Base-by-base conservation (phyloP, 2,888 invertebrate genomes). In the Pycnomerus fuliginosus region DNA sequence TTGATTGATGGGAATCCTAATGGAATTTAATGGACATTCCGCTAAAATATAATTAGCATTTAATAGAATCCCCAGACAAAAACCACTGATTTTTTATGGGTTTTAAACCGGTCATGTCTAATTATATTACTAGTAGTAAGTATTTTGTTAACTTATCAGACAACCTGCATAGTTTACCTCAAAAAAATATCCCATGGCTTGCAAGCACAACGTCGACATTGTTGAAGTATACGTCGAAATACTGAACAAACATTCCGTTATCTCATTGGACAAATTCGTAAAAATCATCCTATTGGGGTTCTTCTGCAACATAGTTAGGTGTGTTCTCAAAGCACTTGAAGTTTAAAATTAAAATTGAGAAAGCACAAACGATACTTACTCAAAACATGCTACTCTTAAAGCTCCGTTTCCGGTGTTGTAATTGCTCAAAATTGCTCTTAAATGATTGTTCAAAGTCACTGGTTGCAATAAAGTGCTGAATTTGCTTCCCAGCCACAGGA, bases 401-500 rank as follows among this genome's bases (percentile, higher is more conserved):
- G 49, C 38, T 22, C 37, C 44, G 13, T 43, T 34, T 22, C 33
- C 37, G 2, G 40, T 25, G 20, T 33, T 44, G 16, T 50, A 46
- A 30, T 55, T 46, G 4, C 28, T 28, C 11, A 55, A 25, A 12
- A 55, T 47, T 1, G 41, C 34, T 23, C 48, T 50, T 4, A 58
- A 17, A 33, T 60, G 58, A 14, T 30, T 33, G 4, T 40, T 37
- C 31, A 55, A 43, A 12, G 50, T 35, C 13, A 44, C 46, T n/a
- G 52, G 45, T 2, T 45, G 20, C 8, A 58, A 17, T 8, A 39
- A 27, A n/a, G 20, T 12, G 30, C 53, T 52, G 32, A 45, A 60
- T 36, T 50, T 48, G 14, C 58, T 50, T 13, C 56, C 54, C 22
- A 56, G 30, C 56, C 56, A 56, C 8, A 53, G 10, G 10, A 56